phyloP scores from a whole-genome alignment of 1,140 invertebrate genomes.

The Pseudomyrmex flavicornis region DNA sequence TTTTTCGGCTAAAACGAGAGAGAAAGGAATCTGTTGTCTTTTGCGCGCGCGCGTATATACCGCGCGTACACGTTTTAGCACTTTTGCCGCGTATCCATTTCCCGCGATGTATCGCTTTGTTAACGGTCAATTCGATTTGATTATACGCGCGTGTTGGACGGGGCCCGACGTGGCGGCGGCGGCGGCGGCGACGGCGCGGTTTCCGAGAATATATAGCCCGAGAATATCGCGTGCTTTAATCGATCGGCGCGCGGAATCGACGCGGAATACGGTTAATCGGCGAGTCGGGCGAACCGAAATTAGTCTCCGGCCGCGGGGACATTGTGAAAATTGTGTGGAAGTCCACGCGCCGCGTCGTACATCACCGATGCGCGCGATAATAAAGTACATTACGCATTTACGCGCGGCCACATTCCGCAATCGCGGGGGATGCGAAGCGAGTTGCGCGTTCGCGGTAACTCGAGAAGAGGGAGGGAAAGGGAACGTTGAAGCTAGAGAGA shows the following conservation, averaged over 20 bases:
- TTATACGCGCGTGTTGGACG: slow-evolving; percentile 23
- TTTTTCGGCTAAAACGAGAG: neutral
- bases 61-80: slow-evolving; percentile 9
- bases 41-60: neutral
- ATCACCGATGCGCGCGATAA: slow-evolving; percentile 63
- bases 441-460: slow-evolving; percentile 23
- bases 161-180: neutral
- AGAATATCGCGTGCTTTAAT: slow-evolving; percentile 26
- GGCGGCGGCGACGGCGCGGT: neutral
- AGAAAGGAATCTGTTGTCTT: neutral
- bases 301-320: slow-evolving; percentile 26
- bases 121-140: slow-evolving; percentile 49
- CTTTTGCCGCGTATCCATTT: neutral
- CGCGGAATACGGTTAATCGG: slow-evolving; percentile 39
- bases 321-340: slow-evolving; percentile 67
- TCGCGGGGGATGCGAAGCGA: slow-evolving; percentile 27
- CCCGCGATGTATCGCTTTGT: slow-evolving; percentile 21
- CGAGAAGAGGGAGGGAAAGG: neutral
- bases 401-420: slow-evolving; percentile 58
- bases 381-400: slow-evolving; percentile 69
- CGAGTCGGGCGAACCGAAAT: slow-evolving; percentile 32
- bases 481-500: slow-evolving; percentile 38
- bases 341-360: slow-evolving; percentile 28
- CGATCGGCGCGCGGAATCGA: slow-evolving; percentile 33
- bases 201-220: slow-evolving; percentile 24